Evolutionary conservation across 1,140 invertebrate species (phyloP).

Genomic region (Drosophila melanica): DNA sequence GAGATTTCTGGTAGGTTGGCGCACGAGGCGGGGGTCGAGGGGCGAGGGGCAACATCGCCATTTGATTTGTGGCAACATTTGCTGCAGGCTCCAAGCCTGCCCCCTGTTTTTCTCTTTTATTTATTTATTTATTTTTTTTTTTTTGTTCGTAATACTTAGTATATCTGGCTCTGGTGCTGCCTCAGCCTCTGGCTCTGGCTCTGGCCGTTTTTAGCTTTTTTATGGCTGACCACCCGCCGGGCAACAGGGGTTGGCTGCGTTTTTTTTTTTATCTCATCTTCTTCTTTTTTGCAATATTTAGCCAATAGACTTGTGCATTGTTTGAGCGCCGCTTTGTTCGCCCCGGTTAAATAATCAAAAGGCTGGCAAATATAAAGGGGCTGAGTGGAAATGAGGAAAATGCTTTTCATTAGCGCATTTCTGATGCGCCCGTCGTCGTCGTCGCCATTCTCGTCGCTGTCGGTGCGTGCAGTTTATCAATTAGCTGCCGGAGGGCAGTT

Average conservation of each 20-base stretch:
- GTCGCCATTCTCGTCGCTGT: neutral
- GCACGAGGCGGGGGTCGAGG: neutral
- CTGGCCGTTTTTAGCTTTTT: constrained; percentile 22
- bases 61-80: constrained; percentile 63
- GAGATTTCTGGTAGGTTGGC: constrained; percentile 36
- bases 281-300: constrained; percentile 67
- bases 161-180: neutral
- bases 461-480: constrained; percentile 74
- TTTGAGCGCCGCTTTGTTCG: constrained; percentile 69
- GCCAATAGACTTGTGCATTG: constrained; percentile 74
- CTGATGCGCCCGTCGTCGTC: constrained; percentile 44
- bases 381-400: neutral
- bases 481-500: constrained; percentile 69
- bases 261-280: constrained; percentile 1
- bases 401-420: constrained; percentile 69
- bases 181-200: neutral
- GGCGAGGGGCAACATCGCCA: constrained; percentile 6
- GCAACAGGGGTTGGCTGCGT: neutral
- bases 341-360: constrained; percentile 46
- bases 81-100: constrained; percentile 34
- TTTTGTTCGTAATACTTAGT: constrained; percentile 8
- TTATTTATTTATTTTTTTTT: neutral
- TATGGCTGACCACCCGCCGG: constrained; percentile 46
- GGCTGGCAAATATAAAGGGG: neutral
- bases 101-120: neutral